phyloP scores from a whole-genome alignment of 1,140 invertebrate species.

The Musca vetustissima region DNA sequence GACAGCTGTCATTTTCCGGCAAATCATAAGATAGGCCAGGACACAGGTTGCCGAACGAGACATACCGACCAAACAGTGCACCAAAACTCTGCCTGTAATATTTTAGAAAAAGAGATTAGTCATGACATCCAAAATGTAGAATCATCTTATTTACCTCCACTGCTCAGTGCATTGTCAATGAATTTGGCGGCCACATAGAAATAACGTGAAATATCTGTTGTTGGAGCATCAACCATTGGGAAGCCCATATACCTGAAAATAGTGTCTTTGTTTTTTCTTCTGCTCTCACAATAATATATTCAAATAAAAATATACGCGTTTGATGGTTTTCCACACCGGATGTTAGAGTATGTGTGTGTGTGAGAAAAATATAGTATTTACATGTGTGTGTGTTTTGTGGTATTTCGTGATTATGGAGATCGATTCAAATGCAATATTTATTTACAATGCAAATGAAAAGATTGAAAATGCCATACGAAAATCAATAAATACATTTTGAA shows the following conservation, averaged over 20 bases:
- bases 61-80: conserved; percentile 81
- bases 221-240: conserved; percentile 72
- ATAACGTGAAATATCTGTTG: conserved; percentile 75
- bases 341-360: too few species aligned
- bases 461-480: too few species aligned
- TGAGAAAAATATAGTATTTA: too few species aligned
- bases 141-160: conserved; percentile 62
- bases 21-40: conserved; percentile 82
- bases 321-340: too few species aligned
- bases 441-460: too few species aligned
- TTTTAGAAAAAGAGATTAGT: neutral
- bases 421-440: too few species aligned
- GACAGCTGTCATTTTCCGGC: conserved; percentile 71
- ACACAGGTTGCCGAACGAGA: conserved; percentile 80
- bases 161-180: conserved; percentile 73
- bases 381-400: too few species aligned
- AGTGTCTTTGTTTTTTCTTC: conserved; percentile 53
- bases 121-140: neutral
- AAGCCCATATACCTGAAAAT: conserved; percentile 74
- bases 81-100: conserved; percentile 72
- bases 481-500: too few species aligned
- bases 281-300: conserved; percentile 24
- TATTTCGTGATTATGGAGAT: too few species aligned
- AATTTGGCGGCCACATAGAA: conserved; percentile 78
- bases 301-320: too few species aligned